Conservation (phyloP, 2,888 invertebrate genomes). For the Pasiphila rectangulata region DNA sequence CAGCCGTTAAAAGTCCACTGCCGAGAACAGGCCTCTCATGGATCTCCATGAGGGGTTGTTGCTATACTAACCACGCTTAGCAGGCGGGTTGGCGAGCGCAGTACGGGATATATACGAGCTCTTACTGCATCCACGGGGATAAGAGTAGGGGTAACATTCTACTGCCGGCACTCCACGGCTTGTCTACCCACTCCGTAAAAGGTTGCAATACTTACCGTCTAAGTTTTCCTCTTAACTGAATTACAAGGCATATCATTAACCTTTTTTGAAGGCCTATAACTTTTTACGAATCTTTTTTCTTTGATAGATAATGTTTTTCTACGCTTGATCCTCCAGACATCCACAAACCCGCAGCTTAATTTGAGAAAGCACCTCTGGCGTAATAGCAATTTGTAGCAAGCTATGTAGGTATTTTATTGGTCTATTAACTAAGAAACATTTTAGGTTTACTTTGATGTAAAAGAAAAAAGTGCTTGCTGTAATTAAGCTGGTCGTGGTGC, state of each 20-base stretch:
- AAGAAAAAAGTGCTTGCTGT: too few species aligned
- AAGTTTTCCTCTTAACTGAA: constrained; percentile 28
- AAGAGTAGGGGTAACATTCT: too few species aligned
- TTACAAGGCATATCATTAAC: constrained; percentile 35
- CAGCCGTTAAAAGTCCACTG: too few species aligned
- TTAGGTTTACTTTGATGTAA: not conserved
- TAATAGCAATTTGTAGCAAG: constrained; percentile 20
- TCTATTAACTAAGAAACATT: not conserved
- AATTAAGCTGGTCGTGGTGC: too few species aligned
- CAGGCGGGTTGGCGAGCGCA: too few species aligned
- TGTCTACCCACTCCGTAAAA: not conserved
- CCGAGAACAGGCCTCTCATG: too few species aligned
- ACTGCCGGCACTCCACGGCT: too few species aligned
- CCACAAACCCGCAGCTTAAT: constrained; percentile 14
- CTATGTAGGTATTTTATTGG: constrained; percentile 3
- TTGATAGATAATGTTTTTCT: constrained; percentile 25
- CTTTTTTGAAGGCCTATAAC: constrained; percentile 11
- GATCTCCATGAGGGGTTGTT: too few species aligned
- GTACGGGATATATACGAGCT: too few species aligned
- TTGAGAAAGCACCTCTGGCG: constrained; percentile 2
- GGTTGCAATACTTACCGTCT: not conserved
- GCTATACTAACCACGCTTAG: too few species aligned
- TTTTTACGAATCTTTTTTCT: constrained; percentile 15
- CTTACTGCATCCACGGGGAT: too few species aligned
- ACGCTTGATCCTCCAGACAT: constrained; percentile 22